Conservation (phyloP, 2,888 invertebrate species). For the Limulus polyphemus region DNA sequence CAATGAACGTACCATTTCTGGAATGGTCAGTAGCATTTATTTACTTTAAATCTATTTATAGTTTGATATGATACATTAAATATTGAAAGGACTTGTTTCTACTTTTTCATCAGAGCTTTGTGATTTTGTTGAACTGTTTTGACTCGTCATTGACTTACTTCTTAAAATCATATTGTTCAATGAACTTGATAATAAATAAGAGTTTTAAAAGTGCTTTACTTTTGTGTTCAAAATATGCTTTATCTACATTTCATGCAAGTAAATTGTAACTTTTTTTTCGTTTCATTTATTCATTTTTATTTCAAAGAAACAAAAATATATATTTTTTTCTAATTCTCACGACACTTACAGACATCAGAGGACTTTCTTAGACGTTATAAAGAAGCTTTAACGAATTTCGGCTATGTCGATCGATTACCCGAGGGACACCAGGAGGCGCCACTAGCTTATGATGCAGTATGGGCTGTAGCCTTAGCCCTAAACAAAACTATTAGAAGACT, state of each 20-base stretch:
- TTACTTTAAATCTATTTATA: conserved; percentile 1
- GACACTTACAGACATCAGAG: conserved; percentile 53
- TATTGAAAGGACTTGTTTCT: no score
- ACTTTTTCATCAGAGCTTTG: no score
- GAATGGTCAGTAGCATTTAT: conserved; percentile 51
- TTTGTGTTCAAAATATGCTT: no score
- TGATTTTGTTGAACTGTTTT: no score
- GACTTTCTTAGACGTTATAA: conserved; percentile 78
- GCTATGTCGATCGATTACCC: conserved; percentile 72
- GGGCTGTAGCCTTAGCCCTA: conserved; percentile 95
- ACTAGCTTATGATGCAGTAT: conserved; percentile 95
- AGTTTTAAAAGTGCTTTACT: no score
- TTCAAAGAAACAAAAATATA: not conserved
- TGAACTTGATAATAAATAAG: no score
- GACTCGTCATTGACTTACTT: no score
- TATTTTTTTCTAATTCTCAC: not conserved
- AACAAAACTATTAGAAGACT: conserved; percentile 90
- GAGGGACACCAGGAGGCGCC: conserved; percentile 86
- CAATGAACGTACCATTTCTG: conserved; percentile 74
- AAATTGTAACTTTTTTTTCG: not conserved
- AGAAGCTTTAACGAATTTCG: conserved; percentile 60
- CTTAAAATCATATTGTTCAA: no score
- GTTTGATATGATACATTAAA: no score
- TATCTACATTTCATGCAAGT: no score
- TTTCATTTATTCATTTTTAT: no score